Conservation (phyloP, 2,113 vertebrate genomes). For the Microtus ochrogaster region DNA sequence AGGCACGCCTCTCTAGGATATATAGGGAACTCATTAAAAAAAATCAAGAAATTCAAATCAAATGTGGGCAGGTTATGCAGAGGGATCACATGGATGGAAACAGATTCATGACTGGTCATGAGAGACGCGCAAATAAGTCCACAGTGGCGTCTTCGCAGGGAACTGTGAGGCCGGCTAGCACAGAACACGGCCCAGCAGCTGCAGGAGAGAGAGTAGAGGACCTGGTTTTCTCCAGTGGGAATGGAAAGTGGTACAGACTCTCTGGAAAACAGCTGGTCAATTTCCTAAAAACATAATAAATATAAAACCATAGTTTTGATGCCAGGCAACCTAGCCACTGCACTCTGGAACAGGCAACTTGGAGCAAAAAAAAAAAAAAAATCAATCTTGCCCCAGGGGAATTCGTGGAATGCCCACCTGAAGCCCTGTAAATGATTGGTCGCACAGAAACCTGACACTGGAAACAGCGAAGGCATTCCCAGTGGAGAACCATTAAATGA, state of each 20-base stretch:
- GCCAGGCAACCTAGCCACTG: neutral
- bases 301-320: neutral
- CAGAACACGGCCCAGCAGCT: neutral
- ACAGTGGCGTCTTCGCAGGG: neutral
- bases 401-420: neutral
- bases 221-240: neutral
- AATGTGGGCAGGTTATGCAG: neutral
- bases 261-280: neutral
- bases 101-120: neutral
- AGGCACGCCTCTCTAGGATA: neutral
- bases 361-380: neutral
- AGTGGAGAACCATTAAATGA: neutral
- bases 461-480: neutral
- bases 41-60: neutral
- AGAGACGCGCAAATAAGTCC: neutral
- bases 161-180: neutral
- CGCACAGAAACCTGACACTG: too few relatives aligned
- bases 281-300: neutral
- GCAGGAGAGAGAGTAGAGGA: neutral
- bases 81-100: neutral
- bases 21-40: neutral
- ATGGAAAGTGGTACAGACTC: neutral
- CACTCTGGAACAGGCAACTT: too few relatives aligned
- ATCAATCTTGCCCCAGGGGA: neutral
- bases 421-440: neutral